Evolutionary conservation across 2,113 vertebrate species (phyloP).

Genomic region (Edolisoma coerulescens): DNA sequence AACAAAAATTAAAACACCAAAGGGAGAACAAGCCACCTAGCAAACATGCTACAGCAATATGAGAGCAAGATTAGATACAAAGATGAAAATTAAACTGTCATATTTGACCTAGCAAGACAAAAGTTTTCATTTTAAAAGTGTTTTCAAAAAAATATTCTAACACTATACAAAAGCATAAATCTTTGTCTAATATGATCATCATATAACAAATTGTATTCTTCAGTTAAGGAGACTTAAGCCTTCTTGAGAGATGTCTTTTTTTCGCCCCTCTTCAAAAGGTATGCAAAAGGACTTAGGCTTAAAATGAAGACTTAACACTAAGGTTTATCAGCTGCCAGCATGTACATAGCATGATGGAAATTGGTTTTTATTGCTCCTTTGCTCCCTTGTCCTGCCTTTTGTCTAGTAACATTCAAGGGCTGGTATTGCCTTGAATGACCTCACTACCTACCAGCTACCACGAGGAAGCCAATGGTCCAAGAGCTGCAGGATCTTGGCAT

Average conservation of each 20-base stretch:
- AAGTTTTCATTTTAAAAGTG: background rate
- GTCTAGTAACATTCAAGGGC: background rate
- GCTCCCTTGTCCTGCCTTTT: background rate
- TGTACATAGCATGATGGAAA: background rate
- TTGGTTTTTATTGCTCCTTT: background rate
- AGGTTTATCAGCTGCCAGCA: background rate
- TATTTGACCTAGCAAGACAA: background rate
- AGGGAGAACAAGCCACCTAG: slow-evolving; percentile 71
- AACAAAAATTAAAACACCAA: slow-evolving; percentile 41
- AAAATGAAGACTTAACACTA: background rate
- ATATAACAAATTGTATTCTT: background rate
- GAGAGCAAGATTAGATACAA: slow-evolving; percentile 57
- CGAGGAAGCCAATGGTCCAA: background rate
- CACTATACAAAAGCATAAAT: background rate
- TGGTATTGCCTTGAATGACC: background rate
- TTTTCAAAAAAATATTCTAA: background rate
- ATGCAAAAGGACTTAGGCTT: background rate
- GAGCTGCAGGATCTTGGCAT: slow-evolving; percentile 9
- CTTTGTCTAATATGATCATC: background rate
- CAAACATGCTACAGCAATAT: slow-evolving; percentile 71
- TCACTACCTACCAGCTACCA: background rate
- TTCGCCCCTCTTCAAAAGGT: background rate
- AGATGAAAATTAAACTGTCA: slow-evolving; percentile 1
- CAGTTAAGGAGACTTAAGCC: background rate
- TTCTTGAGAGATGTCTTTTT: background rate